phyloP scores from a whole-genome alignment of 2,888 invertebrate genomes.

The Macaria notata region DNA sequence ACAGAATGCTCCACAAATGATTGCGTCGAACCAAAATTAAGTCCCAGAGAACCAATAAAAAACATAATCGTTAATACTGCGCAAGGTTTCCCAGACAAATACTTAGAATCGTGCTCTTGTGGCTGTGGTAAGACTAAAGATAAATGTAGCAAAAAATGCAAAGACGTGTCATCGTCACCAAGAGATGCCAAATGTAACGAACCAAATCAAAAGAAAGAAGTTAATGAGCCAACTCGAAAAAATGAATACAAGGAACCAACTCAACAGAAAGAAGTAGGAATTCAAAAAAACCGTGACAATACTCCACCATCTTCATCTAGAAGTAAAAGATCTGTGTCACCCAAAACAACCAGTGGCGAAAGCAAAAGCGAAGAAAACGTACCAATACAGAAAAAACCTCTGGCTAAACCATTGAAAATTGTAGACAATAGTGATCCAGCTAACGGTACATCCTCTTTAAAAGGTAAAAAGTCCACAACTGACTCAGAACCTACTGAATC shows the following conservation, averaged over 20 bases:
- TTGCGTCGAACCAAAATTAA: too few relatives aligned
- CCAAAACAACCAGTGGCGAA: neutral
- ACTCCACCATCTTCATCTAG: neutral
- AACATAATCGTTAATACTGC: too few relatives aligned
- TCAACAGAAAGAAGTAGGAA: slow-evolving; percentile 27
- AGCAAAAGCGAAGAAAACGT: neutral
- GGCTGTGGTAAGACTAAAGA: slow-evolving; percentile 17
- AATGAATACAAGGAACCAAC: neutral
- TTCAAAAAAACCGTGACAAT: slow-evolving; percentile 34
- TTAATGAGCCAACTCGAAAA: neutral
- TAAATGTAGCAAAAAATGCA: slow-evolving; percentile 6
- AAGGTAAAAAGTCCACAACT: slow-evolving; percentile 14
- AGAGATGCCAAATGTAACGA: neutral
- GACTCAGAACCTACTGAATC: slow-evolving; percentile 20
- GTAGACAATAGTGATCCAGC: slow-evolving; percentile 7
- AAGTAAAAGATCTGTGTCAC: neutral
- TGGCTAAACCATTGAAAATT: slow-evolving; percentile 12
- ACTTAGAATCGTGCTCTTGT: neutral
- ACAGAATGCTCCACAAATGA: too few relatives aligned
- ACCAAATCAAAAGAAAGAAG: slow-evolving; percentile 18
- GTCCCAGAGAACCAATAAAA: neutral
- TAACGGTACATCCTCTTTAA: slow-evolving; percentile 9
- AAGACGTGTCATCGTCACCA: neutral
- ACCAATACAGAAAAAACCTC: neutral
- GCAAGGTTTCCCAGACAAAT: too few relatives aligned